These are phyloP conservation scores for Camponotus vicinus DNA, from an alignment of 1,140 invertebrate species.

Conservation along the genomic window DNA sequence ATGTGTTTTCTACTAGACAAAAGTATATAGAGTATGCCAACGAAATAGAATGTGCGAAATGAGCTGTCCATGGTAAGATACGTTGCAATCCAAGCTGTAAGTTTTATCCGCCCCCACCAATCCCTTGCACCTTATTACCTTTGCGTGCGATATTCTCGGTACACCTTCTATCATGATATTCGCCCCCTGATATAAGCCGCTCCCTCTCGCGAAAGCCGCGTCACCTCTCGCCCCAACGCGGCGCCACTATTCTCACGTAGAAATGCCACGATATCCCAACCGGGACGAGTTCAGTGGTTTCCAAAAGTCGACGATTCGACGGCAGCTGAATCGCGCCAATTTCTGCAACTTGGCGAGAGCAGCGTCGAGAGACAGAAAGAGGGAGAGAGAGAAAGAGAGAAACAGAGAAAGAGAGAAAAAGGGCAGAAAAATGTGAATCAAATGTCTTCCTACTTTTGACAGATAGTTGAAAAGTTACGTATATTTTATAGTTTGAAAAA, in stretches of 20 bases:
- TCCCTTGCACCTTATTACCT: constrained; percentile 47
- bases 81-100: constrained; percentile 53
- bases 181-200: constrained; percentile 54
- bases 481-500: neutral
- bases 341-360: constrained; percentile 50
- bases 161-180: constrained; percentile 62
- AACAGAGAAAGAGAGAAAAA: neutral
- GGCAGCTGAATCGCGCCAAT: constrained; percentile 53
- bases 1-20: neutral
- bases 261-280: constrained; percentile 69
- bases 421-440: neutral
- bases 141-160: constrained; percentile 59
- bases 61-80: constrained; percentile 36
- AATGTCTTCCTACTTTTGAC: neutral
- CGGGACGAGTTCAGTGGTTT: constrained; percentile 73
- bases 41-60: constrained; percentile 66
- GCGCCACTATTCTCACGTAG: constrained; percentile 67
- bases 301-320: constrained; percentile 71
- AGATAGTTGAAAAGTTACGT: neutral
- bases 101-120: constrained; percentile 66
- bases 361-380: neutral
- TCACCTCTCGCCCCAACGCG: constrained; percentile 53
- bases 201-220: constrained; percentile 27
- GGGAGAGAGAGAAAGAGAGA: neutral
- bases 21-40: constrained; percentile 2